These are phyloP conservation scores for Acanthosoma haemorrhoidale DNA, from an alignment of 2,888 invertebrate species.

Conservation along the genomic window DNA sequence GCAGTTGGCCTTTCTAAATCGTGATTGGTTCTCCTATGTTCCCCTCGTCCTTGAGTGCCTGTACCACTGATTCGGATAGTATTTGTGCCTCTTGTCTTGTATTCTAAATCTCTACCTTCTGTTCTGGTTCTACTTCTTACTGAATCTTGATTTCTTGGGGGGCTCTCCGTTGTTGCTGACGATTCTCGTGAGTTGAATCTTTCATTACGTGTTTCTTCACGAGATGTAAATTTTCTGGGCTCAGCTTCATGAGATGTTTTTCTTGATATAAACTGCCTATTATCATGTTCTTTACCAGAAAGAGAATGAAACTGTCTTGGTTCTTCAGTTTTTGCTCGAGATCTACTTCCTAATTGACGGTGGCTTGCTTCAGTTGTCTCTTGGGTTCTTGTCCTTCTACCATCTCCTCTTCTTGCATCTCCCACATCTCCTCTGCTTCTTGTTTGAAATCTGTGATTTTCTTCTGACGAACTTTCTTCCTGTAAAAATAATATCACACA, in stretches of 20 bases:
- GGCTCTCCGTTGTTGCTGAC: not conserved
- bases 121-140: not conserved
- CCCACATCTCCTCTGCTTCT: not conserved
- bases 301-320: conserved; percentile 13
- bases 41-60: not conserved
- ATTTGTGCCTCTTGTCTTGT: not conserved
- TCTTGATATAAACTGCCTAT: not conserved
- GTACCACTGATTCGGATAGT: not conserved
- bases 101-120: not conserved
- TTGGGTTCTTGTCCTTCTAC: not conserved
- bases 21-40: not conserved
- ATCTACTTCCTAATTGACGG: not conserved
- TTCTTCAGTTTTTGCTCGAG: not conserved
- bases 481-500: conserved; percentile 12
- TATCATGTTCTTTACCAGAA: not conserved
- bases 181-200: conserved; percentile 13
- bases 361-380: not conserved
- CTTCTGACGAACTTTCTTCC: conserved; percentile 20
- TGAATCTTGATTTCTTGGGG: not conserved
- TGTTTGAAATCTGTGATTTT: conserved; percentile 22
- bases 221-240: not conserved
- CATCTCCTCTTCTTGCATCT: conserved; percentile 9
- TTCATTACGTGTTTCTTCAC: not conserved
- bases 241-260: not conserved
- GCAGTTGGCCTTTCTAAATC: not conserved